Evolutionary conservation across 2,797 vertebrate species (phyloP).

Genomic region (Tolypeutes matacus): DNA sequence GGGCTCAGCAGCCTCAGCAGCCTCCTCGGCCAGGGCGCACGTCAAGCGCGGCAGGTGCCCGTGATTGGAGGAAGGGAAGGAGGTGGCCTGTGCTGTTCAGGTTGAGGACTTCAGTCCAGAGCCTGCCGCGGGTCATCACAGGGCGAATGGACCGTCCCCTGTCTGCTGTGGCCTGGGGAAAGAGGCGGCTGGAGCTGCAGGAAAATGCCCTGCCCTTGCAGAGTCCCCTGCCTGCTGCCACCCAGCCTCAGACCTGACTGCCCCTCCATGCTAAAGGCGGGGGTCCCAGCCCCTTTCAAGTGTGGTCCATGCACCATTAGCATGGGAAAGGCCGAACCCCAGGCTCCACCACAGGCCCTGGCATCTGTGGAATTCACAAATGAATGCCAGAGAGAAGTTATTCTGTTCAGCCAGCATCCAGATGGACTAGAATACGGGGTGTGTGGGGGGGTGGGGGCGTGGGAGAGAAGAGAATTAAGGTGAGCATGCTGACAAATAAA

Average conservation of each 20-base stretch:
- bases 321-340: rapidly evolving
- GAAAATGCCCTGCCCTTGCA: too few relatives aligned
- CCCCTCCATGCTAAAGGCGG: rapidly evolving
- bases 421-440: rapidly evolving
- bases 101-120: background rate
- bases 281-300: background rate
- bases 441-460: rapidly evolving
- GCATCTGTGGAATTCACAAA: rapidly evolving
- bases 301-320: too few relatives aligned
- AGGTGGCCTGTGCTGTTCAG: too few relatives aligned
- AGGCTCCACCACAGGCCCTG: rapidly evolving
- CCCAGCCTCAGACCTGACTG: background rate
- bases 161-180: too few relatives aligned
- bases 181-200: rapidly evolving
- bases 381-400: rapidly evolving
- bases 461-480: rapidly evolving
- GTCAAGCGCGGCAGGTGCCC: background rate
- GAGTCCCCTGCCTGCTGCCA: too few relatives aligned
- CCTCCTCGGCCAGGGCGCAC: background rate
- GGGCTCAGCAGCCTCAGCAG: background rate
- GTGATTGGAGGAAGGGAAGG: background rate
- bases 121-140: background rate
- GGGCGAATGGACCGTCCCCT: rapidly evolving
- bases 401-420: rapidly evolving
- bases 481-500: rapidly evolving